Percentiles rank a stretch among this genome's conserved stretches.
phyloP scores from a whole-genome alignment of 2,113 vertebrate species.

The Halcyon malimbica region DNA sequence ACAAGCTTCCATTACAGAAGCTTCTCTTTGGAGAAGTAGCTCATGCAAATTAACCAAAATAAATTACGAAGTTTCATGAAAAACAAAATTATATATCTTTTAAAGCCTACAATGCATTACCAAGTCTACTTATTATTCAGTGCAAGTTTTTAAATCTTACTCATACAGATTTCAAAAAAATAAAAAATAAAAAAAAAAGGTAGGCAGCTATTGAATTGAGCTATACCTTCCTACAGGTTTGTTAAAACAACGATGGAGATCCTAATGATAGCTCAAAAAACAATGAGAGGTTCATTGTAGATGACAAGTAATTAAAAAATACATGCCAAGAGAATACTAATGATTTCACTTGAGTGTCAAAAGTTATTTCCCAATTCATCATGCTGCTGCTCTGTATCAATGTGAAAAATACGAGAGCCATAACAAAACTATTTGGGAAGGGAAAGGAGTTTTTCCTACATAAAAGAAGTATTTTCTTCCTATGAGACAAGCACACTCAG shows the following conservation, averaged over 20 bases:
- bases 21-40: background rate
- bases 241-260: background rate
- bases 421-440: background rate
- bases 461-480: background rate
- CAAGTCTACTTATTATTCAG: background rate
- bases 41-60: background rate
- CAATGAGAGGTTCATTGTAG: background rate
- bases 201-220: background rate
- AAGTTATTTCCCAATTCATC: background rate
- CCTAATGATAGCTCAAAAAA: background rate
- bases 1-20: background rate
- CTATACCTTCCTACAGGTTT: slow-evolving; percentile 8
- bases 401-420: background rate
- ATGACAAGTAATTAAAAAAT: background rate
- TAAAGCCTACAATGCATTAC: background rate
- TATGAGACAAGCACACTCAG: background rate
- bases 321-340: background rate
- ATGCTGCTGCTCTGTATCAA: background rate
- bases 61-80: background rate
- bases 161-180: background rate
- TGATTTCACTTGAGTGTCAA: background rate
- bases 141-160: background rate
- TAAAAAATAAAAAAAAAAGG: background rate
- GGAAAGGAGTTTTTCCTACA: background rate
- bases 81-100: background rate